Evolutionary conservation across 2,797 vertebrate genomes (phyloP), one percentile per base, ranked within the genome.

Genomic region (Lagodon rhomboides): DNA sequence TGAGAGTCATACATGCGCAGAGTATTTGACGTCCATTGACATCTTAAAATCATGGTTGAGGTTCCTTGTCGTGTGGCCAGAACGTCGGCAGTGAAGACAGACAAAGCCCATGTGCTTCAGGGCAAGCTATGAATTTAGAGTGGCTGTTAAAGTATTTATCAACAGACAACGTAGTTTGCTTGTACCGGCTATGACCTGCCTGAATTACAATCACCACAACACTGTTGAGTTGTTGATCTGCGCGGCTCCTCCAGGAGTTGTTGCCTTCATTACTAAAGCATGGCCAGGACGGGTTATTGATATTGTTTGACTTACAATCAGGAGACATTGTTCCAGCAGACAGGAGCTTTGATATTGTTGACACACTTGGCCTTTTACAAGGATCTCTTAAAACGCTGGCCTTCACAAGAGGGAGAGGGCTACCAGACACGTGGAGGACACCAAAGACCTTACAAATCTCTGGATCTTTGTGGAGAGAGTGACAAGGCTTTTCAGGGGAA

Each of bases 91-190:
- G 62, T 55, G 69, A 73, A 64, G 22, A 59, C 20, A 67, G 50
- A 76, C 43, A 51, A 54, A 72, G 64, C 25, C 44, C 50, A 51
- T 63, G 61, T 60, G 68, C 67, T 75, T 60, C 58, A 54, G 53
- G 41, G 55, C 25, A n/a, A 38, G 54, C 50, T 60, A 43, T 77
- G 64, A 77, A 84, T 81, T 82, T 47, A 68, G 34, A 87, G 75
- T 79, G 63, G 53, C 66, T 80, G 34, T 67, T 84, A 50, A 84
- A 84, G 69, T 80, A 89, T 90, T 80, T 83, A 87, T 87, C 53
- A 79, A 58, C 60, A 58, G 41, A 75, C 43, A 77, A 34, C 77
- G 62, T 68, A 47, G 51, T 77, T 75, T 72, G n/a, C 61, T 81
- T 76, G 56, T 56, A 74, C 41, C 55, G 64, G 72, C 55, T 62